Base-by-base conservation (phyloP, 2,113 vertebrate genomes). In the Austrofundulus limnaeus region DNA sequence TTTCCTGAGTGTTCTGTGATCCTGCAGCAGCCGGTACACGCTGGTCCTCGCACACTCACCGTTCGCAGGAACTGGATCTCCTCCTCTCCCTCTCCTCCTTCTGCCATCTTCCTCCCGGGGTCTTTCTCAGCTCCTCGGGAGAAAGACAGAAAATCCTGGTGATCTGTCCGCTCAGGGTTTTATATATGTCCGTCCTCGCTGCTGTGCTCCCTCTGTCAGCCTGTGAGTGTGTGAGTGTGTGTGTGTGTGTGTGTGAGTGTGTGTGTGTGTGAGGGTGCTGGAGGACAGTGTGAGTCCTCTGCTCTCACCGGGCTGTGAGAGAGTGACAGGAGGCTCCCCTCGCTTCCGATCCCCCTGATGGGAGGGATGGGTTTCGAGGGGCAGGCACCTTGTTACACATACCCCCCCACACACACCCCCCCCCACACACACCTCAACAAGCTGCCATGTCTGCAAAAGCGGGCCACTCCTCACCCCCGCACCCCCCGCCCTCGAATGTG, bases 11-110 rank as follows among this genome's bases (percentile, higher is more conserved):
- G 31, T 10, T 10, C 2, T 42, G 39, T 42, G 48, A 62, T 41
- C 20, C 49, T 37, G 45, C 42, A 52, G 54, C 45, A 72, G 51
- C 47, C 56, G 3, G 59, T 49, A 45, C 77, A 61, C 61, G 77
- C 77, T 25, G 14, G 23, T 21, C 20, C 45, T 50, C 63, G 41
- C 41, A 28, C 46, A 68, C 95, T 92, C 88, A 97, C 95, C 80
- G 95, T 97, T 77, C 95, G 90, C 71, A 97, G 91, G 86, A 97
- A 97, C 86, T 95, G 95, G 60, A 97, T 95, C 82, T 97, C 95
- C 80, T 96, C 95, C 68, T 97, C 95, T 57, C 94, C 95, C 75
- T 95, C 95, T 75, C 91, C 94, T 77, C 94, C 94, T 81, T 96
- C 95, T 60, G 94, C 94, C 95, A 97, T 97, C 92, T 86, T 92